Conservation (phyloP, 64 coral and sea anemone genomes). For the Acropora yongei region DNA sequence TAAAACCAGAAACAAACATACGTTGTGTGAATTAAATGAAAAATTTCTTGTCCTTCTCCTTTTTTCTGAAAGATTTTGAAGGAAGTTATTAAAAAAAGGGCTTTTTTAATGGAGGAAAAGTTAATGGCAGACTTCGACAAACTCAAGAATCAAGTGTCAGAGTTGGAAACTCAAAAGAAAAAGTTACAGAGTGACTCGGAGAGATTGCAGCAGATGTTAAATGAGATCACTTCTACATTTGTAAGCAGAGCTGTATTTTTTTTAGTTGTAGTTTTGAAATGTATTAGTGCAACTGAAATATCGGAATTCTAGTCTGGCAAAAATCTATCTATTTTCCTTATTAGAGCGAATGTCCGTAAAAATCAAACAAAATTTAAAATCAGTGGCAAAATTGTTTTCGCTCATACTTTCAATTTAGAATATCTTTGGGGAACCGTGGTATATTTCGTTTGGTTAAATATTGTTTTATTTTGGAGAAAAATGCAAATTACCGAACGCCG, state of each 20-base stretch:
- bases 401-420: too few species aligned
- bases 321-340: too few species aligned
- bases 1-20: not conserved
- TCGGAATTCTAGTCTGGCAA: too few species aligned
- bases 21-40: not conserved
- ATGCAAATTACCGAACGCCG: too few species aligned
- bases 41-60: not conserved
- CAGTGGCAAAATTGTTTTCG: too few species aligned
- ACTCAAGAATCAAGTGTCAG: slow-evolving; percentile 27
- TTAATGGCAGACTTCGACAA: slow-evolving; percentile 38
- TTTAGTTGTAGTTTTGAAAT: not conserved
- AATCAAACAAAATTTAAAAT: too few species aligned
- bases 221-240: slow-evolving; percentile 7
- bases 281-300: not conserved
- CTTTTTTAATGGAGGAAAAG: slow-evolving; percentile 23
- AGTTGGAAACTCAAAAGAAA: slow-evolving; percentile 50
- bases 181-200: slow-evolving; percentile 10
- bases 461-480: too few species aligned
- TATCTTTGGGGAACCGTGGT: too few species aligned
- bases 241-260: not conserved
- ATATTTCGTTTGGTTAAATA: too few species aligned
- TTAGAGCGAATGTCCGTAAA: too few species aligned
- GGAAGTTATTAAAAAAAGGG: slow-evolving; percentile 57
- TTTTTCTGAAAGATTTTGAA: slow-evolving; percentile 51
- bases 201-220: slow-evolving; percentile 6